These are phyloP conservation scores for Caenorhabditis japonica DNA, from an alignment of 2,888 invertebrate species.

Conservation along the genomic window DNA sequence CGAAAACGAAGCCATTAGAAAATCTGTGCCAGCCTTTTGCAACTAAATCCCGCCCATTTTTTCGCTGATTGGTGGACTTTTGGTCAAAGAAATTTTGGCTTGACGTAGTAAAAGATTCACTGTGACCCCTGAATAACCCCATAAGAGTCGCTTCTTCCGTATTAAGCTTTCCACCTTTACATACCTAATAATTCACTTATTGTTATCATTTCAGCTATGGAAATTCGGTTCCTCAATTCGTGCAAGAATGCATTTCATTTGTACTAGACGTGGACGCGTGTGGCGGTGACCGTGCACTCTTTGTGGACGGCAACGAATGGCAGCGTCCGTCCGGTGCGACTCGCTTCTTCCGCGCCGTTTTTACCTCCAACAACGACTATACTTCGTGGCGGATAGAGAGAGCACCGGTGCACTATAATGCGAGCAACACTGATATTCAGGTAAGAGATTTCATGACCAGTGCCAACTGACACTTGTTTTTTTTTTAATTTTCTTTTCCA, in stretches of 20 bases:
- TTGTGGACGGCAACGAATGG: constrained; percentile 57
- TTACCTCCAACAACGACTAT: constrained; percentile 6
- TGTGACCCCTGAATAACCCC: too few species aligned
- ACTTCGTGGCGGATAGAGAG: constrained; percentile 27
- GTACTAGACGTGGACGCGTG: constrained; percentile 51
- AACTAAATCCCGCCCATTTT: too few species aligned
- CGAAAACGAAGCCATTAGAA: too few species aligned
- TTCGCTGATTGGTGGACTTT: too few species aligned
- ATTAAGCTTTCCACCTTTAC: too few species aligned
- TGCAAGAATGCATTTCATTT: constrained; percentile 58
- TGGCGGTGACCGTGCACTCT: constrained; percentile 52
- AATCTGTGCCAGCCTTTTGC: too few species aligned
- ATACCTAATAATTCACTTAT: too few species aligned
- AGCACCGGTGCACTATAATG: neutral
- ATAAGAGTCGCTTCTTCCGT: too few species aligned
- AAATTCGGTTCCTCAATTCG: constrained; percentile 50
- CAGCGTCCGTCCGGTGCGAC: constrained; percentile 50
- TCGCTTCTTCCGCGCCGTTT: constrained; percentile 24
- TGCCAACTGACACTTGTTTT: constrained; percentile 2
- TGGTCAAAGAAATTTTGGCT: too few species aligned
- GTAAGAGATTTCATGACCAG: constrained; percentile 8
- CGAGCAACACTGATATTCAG: constrained; percentile 33
- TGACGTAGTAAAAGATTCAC: too few species aligned
- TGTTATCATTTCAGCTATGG: constrained; percentile 57
- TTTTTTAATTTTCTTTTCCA: constrained; percentile 12